A percentile compares a stretch with the other conserved stretches of the same genome.
Evolutionary conservation across 2,797 vertebrate genomes (phyloP).

Genomic region (Argya squamiceps): DNA sequence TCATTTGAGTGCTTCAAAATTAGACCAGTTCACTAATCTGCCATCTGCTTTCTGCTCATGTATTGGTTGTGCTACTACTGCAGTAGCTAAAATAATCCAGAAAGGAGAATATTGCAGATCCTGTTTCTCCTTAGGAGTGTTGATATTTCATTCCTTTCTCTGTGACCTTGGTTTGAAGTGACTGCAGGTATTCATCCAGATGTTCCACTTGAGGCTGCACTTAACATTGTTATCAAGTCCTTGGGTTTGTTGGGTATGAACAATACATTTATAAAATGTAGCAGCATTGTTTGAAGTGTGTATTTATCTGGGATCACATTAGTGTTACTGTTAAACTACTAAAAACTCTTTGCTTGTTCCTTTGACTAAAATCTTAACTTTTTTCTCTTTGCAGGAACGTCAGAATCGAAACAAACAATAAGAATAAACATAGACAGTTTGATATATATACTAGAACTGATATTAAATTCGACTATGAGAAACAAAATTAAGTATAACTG

Average conservation of each 20-base stretch:
- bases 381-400: constrained; percentile 84
- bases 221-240: neutral
- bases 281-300: neutral
- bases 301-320: neutral
- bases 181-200: neutral
- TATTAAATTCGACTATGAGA: constrained; percentile 82
- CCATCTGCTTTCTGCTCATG: neutral
- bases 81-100: neutral
- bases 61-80: neutral
- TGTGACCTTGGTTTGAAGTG: neutral
- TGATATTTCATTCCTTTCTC: neutral
- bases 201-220: neutral
- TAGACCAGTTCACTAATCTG: neutral
- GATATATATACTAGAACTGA: constrained; percentile 81
- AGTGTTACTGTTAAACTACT: neutral
- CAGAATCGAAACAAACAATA: constrained; percentile 94
- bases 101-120: neutral
- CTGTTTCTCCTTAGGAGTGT: neutral
- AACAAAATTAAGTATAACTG: constrained; percentile 67
- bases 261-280: neutral
- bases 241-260: neutral
- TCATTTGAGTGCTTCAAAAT: neutral
- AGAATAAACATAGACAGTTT: constrained; percentile 83
- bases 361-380: constrained; percentile 28
- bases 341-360: neutral